phyloP scores from a whole-genome alignment of 1,140 invertebrate genomes.

The Zaprionus taronus region DNA sequence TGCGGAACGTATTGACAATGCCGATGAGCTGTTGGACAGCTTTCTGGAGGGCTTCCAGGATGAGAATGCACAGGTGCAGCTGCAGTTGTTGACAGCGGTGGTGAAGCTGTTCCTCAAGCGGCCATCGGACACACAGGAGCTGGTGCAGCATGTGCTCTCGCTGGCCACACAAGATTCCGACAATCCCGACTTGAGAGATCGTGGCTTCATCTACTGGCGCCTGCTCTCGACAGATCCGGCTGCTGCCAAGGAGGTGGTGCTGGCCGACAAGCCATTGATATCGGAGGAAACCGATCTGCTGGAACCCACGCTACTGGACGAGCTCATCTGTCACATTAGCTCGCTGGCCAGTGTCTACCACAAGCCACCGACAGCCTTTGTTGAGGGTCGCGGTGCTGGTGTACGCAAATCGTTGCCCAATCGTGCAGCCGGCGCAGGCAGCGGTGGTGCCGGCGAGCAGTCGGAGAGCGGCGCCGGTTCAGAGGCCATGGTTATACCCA shows the following conservation, averaged over 20 bases:
- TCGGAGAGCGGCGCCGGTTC: constrained; percentile 50
- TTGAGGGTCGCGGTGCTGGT: constrained; percentile 92
- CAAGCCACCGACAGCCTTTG: constrained; percentile 99
- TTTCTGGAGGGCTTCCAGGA: constrained; percentile 99
- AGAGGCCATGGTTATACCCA: constrained; percentile 86
- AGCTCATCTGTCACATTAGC: constrained; percentile 99
- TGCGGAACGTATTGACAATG: constrained; percentile 99
- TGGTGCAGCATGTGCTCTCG: constrained; percentile 97
- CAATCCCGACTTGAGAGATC: constrained; percentile 98
- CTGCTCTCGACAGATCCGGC: constrained; percentile 99
- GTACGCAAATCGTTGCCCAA: constrained; percentile 89
- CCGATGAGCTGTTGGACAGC: constrained; percentile 98
- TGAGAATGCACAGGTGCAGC: constrained; percentile 99
- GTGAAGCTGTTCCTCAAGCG: constrained; percentile 99
- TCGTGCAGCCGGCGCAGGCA: constrained; percentile 84
- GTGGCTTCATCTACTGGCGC: constrained; percentile 99
- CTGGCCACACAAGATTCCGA: constrained; percentile 99
- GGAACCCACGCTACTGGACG: constrained; percentile 98
- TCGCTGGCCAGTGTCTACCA: constrained; percentile 99
- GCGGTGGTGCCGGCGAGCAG: constrained; percentile 60
- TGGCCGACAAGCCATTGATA: constrained; percentile 99
- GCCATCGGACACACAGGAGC: constrained; percentile 98
- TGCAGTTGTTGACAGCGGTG: constrained; percentile 98
- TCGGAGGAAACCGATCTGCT: constrained; percentile 99
- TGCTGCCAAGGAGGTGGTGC: constrained; percentile 99